Evolutionary conservation across 2,888 invertebrate genomes (phyloP).

Genomic region (Hirtodrosophila trivittata): DNA sequence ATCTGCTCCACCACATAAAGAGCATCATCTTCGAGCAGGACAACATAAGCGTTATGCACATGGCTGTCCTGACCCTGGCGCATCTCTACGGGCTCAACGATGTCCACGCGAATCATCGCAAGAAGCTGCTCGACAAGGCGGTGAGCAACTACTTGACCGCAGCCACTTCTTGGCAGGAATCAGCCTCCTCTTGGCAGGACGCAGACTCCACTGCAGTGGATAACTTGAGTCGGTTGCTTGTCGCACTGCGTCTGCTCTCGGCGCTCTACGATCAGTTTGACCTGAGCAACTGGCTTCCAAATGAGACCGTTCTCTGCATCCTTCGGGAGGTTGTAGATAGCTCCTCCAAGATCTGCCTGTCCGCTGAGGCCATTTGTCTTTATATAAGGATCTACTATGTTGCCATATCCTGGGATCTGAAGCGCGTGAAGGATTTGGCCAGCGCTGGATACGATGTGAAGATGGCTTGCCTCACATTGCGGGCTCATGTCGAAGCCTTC

Average conservation of each 20-base stretch:
- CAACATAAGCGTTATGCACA: conserved; percentile 25
- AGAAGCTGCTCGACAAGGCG: conserved; percentile 35
- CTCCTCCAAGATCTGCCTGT: too few relatives aligned
- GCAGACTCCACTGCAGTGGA: not conserved
- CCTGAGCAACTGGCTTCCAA: conserved; percentile 22
- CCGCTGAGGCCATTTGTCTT: not conserved
- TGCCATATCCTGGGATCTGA: conserved; percentile 47
- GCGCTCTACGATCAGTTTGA: conserved; percentile 45
- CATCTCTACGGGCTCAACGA: conserved; percentile 3
- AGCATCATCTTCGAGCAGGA: conserved; percentile 32
- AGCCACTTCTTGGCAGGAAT: conserved; percentile 11
- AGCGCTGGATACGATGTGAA: too few relatives aligned
- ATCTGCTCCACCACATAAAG: conserved; percentile 26
- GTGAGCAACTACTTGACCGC: conserved; percentile 41
- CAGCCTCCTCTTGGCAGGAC: not conserved
- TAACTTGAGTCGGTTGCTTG: conserved; percentile 3
- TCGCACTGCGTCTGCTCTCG: conserved; percentile 30
- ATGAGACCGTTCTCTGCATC: conserved; percentile 11
- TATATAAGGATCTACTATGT: conserved; percentile 40
- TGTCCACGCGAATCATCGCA: not conserved
- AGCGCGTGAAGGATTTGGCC: too few relatives aligned
- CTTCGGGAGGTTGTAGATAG: too few relatives aligned
- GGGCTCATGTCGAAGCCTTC: conserved; percentile 27
- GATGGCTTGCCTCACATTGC: conserved; percentile 6
- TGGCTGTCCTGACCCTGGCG: conserved; percentile 34